These are phyloP conservation scores for Allophyes oxyacanthae DNA, from an alignment of 2,888 invertebrate genomes.

Conservation along the genomic window DNA sequence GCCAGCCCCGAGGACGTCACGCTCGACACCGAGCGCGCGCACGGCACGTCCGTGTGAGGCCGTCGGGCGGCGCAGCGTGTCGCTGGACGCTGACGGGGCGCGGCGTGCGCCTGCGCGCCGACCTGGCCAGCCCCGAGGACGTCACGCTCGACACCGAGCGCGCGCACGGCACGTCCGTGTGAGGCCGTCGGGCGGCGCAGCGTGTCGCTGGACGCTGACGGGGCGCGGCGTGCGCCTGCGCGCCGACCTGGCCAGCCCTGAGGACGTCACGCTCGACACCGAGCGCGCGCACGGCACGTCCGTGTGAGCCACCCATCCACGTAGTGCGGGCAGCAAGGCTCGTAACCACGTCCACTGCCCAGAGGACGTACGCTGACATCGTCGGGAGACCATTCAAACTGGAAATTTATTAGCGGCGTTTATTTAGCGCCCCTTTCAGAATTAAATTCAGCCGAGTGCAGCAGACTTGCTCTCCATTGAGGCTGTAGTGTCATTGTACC, in stretches of 20 bases:
- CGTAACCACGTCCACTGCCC: constrained; percentile 80
- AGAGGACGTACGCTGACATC: constrained; percentile 94
- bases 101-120: neutral
- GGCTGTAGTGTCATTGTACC: no score
- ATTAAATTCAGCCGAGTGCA: no score
- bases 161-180: constrained; percentile 51
- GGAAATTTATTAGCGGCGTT: no score
- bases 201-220: no score
- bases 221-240: no score
- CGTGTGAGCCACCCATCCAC: constrained; percentile 87
- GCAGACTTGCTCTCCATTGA: no score
- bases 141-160: constrained; percentile 84
- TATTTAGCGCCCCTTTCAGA: no score
- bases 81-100: no score
- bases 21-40: constrained; percentile 93
- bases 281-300: constrained; percentile 95
- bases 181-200: no score
- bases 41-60: constrained; percentile 93
- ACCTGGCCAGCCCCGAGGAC: constrained; percentile 18
- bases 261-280: constrained; percentile 90
- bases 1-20: constrained; percentile 97
- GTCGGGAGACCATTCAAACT: no score
- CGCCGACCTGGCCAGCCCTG: constrained; percentile 95
- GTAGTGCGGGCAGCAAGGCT: constrained; percentile 90
- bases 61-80: no score